Percentiles rank a stretch among this genome's conserved stretches.
Conservation (phyloP, 2,113 vertebrate species). For the Tachysurus vachellii region DNA sequence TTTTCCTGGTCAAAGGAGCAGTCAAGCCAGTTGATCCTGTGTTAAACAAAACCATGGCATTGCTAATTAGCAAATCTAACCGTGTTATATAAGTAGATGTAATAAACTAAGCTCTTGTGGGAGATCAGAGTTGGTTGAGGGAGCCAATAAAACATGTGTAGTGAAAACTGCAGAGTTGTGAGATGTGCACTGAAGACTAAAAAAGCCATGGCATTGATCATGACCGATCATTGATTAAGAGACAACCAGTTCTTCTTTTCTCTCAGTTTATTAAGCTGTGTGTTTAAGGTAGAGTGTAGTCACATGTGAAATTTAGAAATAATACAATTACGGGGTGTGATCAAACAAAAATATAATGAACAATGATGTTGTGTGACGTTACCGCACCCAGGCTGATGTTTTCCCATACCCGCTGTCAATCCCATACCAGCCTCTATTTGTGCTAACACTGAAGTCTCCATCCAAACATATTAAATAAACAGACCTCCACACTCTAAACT, state of each 20-base stretch:
- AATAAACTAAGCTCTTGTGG: conserved; percentile 37
- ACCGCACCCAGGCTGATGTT: neutral
- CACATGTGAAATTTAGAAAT: neutral
- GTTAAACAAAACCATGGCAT: conserved; percentile 32
- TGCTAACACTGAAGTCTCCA: no score
- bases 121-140: conserved; percentile 29
- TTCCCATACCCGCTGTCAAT: neutral
- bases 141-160: conserved; percentile 47
- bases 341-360: neutral
- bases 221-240: conserved; percentile 38
- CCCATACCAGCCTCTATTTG: neutral
- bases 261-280: neutral
- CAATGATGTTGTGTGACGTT: neutral
- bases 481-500: neutral
- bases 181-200: conserved; percentile 32
- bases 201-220: conserved; percentile 39
- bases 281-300: neutral
- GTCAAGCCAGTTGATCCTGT: conserved; percentile 12
- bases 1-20: conserved; percentile 19
- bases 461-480: neutral
- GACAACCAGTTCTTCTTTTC: neutral
- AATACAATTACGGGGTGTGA: neutral
- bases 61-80: conserved; percentile 30
- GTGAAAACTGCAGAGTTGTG: conserved; percentile 11
- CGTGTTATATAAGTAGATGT: conserved; percentile 19